These are phyloP conservation scores for Platichthys flesus DNA, from an alignment of 2,113 vertebrate genomes.

Conservation along the genomic window DNA sequence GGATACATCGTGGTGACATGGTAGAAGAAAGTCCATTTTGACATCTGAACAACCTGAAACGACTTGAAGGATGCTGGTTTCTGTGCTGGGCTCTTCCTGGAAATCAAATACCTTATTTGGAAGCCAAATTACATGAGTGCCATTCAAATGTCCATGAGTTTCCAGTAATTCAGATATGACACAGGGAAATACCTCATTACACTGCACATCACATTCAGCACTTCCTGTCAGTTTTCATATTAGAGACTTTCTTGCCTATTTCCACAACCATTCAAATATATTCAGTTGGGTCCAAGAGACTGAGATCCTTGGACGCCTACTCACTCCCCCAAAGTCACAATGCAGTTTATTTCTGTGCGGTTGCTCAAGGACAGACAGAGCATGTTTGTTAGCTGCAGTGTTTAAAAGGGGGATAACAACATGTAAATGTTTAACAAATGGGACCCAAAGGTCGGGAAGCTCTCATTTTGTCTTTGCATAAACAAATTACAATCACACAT, in stretches of 20 bases:
- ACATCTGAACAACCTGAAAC: background rate
- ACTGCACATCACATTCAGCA: conserved; percentile 1
- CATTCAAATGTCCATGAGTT: conserved; percentile 22
- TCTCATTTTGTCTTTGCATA: conserved; percentile 9
- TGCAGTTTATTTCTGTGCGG: background rate
- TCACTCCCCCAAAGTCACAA: no score
- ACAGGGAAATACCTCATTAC: conserved; percentile 44
- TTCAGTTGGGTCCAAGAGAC: background rate
- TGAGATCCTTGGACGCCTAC: no score
- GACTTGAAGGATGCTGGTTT: background rate
- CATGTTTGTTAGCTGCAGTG: background rate
- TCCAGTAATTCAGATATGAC: conserved; percentile 58
- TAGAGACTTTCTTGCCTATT: background rate
- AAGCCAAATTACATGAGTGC: background rate
- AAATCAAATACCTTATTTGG: conserved; percentile 42
- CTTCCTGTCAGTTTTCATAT: conserved; percentile 33
- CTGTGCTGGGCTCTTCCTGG: conserved; percentile 42
- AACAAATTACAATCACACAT: background rate
- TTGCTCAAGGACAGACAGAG: background rate
- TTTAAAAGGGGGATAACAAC: background rate
- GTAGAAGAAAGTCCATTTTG: background rate
- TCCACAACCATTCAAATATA: background rate
- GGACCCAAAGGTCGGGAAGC: background rate
- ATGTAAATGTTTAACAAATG: conserved; percentile 13
- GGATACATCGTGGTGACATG: background rate